Evolutionary conservation across 2,797 vertebrate species (phyloP), one percentile per base, ranked within the genome.

Genomic region (Halcyon chelicuti): DNA sequence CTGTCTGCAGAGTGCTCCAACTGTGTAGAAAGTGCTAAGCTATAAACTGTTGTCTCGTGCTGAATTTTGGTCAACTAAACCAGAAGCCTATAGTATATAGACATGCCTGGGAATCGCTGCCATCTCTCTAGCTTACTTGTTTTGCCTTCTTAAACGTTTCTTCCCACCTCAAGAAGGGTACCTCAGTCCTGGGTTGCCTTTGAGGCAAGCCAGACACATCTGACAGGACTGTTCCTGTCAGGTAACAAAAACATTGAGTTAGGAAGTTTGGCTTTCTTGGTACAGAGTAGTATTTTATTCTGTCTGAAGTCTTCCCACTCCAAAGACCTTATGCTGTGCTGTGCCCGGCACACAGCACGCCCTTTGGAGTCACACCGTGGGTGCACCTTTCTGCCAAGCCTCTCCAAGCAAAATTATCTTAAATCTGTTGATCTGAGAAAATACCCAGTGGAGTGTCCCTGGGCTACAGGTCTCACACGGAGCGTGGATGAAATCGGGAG

Each of bases 31-130:
- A 60, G 8, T 47, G 5, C 44, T 40, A 3, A 44, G 6, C 28
- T 44, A 5, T 20, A 13, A 31, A 3, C 12, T 54, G 9, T 33
- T 10, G 4, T 60, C 10, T 60, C 35, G 7, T 2, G 10, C 20
- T 63, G 47, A 51, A 14, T 51, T 51, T 47, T 52, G 28, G 23
- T 57, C 4, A 2, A 31, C 19, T 67, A 18, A 51, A 70, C 39
- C 28, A 60, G 46, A 46, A 52, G 5, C 11, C 5, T 0, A 7
- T 20, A 57, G 6, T 11, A 9, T 0, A 8, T 23, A 15, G 60
- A 23, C 42, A 62, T 60, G 21, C n/a, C 28, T 83, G 73, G 19
- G 29, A 57, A 2, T 29, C 35, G 51, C 29, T 73, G 39, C 12
- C 15, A 17, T 35, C 51, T 19, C 17, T 14, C 33, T 54, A 42